Evolutionary conservation across 92 coral and sea anemone species (phyloP).

Genomic region (Epizoanthus fatuus): DNA sequence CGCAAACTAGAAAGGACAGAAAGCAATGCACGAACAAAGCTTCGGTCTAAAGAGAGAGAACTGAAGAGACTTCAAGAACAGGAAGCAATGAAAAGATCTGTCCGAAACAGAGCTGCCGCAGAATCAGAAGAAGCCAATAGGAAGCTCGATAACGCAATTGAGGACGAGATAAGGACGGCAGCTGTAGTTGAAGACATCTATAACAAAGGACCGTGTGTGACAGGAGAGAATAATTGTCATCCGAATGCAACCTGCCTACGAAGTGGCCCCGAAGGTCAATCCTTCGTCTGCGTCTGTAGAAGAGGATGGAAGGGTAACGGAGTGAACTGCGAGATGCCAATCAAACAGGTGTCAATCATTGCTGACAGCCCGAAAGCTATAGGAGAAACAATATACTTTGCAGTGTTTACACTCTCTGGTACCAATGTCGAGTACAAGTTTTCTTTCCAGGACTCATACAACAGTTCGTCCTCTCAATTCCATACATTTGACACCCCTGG

Average conservation of each 20-base stretch:
- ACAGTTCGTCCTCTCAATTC: constrained; percentile 45
- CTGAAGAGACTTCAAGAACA: constrained; percentile 27
- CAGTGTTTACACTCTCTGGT: constrained; percentile 65
- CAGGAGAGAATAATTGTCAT: constrained; percentile 75
- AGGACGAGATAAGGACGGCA: constrained; percentile 40
- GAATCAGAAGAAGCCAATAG: constrained; percentile 27
- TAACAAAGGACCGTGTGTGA: constrained; percentile 62
- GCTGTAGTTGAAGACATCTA: constrained; percentile 53
- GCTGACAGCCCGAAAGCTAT: constrained; percentile 71
- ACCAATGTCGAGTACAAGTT: constrained; percentile 69
- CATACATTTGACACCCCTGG: constrained; percentile 59
- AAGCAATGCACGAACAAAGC: constrained; percentile 53
- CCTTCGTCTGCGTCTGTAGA: constrained; percentile 66
- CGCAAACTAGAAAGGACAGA: constrained; percentile 16
- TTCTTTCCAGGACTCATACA: constrained; percentile 46
- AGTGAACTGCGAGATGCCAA: constrained; percentile 57
- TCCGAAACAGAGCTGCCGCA: neutral
- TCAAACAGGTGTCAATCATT: constrained; percentile 60
- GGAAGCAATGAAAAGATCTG: constrained; percentile 41
- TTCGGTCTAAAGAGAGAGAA: constrained; percentile 53
- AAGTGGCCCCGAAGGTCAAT: constrained; percentile 61
- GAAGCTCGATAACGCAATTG: constrained; percentile 44
- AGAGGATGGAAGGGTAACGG: constrained; percentile 75
- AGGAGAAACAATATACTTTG: constrained; percentile 56
- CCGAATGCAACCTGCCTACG: constrained; percentile 75